Evolutionary conservation across 2,797 vertebrate genomes (phyloP).

Genomic region (Phrynocephalus forsythii): DNA sequence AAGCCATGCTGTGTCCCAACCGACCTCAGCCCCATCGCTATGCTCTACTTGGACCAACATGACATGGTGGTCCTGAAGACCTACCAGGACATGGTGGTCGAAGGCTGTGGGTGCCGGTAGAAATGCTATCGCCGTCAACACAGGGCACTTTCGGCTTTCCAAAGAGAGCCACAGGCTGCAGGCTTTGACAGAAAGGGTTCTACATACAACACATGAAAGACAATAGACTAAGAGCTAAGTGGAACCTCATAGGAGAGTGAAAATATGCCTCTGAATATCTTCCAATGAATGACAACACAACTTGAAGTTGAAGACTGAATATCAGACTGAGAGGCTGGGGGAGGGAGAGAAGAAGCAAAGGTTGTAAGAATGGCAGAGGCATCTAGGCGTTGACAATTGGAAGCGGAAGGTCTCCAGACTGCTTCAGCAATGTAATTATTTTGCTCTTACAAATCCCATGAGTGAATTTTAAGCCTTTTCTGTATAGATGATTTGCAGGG

Average conservation of each 20-base stretch:
- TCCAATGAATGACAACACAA: too few species aligned
- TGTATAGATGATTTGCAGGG: background rate
- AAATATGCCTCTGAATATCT: background rate
- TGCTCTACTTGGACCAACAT: constrained; percentile 86
- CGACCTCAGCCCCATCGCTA: constrained; percentile 84
- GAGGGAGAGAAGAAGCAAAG: background rate
- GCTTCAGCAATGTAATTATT: background rate
- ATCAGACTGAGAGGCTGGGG: background rate
- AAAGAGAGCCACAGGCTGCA: background rate
- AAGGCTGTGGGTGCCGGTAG: constrained; percentile 86
- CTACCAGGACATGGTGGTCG: constrained; percentile 90
- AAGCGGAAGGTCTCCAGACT: background rate
- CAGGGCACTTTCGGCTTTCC: background rate
- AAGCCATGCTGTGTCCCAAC: constrained; percentile 86
- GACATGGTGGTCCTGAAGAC: constrained; percentile 87
- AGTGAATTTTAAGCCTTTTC: background rate
- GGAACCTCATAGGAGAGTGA: background rate
- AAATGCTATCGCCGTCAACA: background rate
- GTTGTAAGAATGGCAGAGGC: background rate
- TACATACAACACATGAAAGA: background rate
- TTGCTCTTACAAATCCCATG: background rate
- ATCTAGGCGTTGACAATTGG: too few species aligned
- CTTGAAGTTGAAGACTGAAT: too few species aligned
- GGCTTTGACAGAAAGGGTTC: too few species aligned
- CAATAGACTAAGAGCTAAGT: background rate